Conservation (phyloP, 2,113 vertebrate species). For the Sigmodon hispidus region DNA sequence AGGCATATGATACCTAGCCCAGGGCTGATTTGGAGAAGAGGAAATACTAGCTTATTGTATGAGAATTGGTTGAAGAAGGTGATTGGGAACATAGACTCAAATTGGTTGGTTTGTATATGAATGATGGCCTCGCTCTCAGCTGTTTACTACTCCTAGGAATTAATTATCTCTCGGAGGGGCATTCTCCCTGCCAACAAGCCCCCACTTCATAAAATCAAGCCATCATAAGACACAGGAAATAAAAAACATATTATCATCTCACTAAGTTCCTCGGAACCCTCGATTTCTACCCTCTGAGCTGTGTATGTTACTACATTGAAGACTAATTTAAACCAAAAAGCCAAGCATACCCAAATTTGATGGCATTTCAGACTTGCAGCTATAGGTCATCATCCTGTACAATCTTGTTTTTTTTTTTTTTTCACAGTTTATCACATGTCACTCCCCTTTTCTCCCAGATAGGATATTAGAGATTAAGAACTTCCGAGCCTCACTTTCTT, state of each 20-base stretch:
- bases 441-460: background rate
- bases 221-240: constrained; percentile 1
- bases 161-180: background rate
- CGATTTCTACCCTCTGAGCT: background rate
- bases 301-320: background rate
- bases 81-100: background rate
- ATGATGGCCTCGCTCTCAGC: background rate
- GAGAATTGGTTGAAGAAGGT: background rate
- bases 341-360: background rate
- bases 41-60: background rate
- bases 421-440: background rate
- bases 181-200: background rate
- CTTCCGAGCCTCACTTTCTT: background rate
- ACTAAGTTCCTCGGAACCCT: background rate
- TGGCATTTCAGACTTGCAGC: background rate
- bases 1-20: background rate
- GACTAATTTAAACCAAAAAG: background rate
- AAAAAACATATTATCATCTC: background rate
- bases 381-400: background rate
- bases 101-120: background rate
- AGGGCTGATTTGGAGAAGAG: background rate
- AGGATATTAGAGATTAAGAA: background rate
- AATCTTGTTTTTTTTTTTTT: background rate
- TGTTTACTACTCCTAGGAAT: background rate
- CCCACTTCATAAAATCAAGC: background rate